phyloP scores from a whole-genome alignment of 2,888 invertebrate species.

The Lepidochrysops patricia region DNA sequence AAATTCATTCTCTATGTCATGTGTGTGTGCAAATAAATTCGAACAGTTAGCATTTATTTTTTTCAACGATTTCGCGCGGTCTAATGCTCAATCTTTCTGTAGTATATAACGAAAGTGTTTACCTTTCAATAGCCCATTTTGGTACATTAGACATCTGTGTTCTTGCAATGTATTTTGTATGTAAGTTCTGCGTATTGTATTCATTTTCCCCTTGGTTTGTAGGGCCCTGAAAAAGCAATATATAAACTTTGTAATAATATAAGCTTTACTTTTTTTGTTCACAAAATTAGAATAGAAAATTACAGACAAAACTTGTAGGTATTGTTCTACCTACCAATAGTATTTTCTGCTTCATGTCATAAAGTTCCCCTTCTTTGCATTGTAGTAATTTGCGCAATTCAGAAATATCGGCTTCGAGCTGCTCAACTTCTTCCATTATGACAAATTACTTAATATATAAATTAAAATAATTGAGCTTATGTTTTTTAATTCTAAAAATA shows the following conservation, averaged over 20 bases:
- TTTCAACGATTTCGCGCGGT: no score
- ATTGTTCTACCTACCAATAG: conserved; percentile 41
- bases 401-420: conserved; percentile 62
- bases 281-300: no score
- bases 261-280: neutral
- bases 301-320: no score
- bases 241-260: neutral
- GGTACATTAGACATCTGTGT: conserved; percentile 38
- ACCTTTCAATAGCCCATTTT: conserved; percentile 64
- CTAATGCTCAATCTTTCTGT: no score
- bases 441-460: neutral
- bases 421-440: conserved; percentile 41
- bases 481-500: neutral
- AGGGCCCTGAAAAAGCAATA: neutral
- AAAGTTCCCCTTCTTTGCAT: conserved; percentile 66
- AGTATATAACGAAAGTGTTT: no score
- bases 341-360: conserved; percentile 49
- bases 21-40: no score
- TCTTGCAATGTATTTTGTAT: conserved; percentile 10
- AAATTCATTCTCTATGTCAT: no score
- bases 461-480: no score
- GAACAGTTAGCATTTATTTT: no score
- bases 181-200: conserved; percentile 13
- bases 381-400: conserved; percentile 54
- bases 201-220: conserved; percentile 12